phyloP scores from a whole-genome alignment of 2,797 vertebrate species.

The Trichosurus vulpecula region DNA sequence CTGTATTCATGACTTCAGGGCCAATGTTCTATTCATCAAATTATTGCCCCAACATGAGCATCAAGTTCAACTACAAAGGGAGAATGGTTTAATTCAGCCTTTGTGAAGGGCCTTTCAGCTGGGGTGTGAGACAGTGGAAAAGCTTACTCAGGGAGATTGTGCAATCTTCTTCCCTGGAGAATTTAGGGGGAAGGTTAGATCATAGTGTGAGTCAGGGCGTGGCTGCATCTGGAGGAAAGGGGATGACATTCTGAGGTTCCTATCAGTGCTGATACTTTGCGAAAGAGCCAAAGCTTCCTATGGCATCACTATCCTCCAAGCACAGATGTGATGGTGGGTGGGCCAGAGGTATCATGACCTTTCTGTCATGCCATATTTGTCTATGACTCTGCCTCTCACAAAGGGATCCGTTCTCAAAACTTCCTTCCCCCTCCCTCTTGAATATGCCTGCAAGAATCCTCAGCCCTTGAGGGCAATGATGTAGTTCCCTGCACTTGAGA shows the following conservation, averaged over 20 bases:
- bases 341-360: not conserved
- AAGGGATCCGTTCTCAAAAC: not conserved
- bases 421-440: not conserved
- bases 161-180: constrained; percentile 51
- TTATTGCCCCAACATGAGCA: not conserved
- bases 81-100: not conserved
- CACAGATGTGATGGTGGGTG: not conserved
- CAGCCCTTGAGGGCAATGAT: not conserved
- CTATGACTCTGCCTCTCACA: not conserved
- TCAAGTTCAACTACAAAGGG: not conserved
- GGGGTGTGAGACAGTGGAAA: constrained; percentile 11
- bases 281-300: not conserved
- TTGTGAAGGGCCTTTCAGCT: constrained; percentile 52
- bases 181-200: constrained; percentile 53
- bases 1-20: not conserved
- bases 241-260: not conserved
- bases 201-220: not conserved
- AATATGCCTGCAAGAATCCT: not conserved
- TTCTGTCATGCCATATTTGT: not conserved
- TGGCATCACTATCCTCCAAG: not conserved
- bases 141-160: constrained; percentile 3
- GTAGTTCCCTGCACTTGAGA: not conserved
- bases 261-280: not conserved
- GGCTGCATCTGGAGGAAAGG: not conserved
- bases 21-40: not conserved